Conservation (phyloP, 1,140 invertebrate genomes). For the Oreohelix idahoensis region DNA sequence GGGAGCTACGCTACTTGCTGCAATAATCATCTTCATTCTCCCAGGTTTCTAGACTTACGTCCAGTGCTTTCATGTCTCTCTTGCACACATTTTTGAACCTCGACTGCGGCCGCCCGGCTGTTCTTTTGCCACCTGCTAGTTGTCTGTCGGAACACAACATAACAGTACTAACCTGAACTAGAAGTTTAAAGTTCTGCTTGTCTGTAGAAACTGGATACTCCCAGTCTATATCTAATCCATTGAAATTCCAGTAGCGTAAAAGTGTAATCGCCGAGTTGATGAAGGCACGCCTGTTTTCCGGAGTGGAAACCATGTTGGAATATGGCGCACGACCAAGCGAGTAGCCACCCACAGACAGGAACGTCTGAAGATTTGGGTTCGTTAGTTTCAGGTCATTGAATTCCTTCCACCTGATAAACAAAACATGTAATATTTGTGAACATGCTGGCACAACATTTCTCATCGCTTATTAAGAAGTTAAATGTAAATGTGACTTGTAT, state of each 20-base stretch:
- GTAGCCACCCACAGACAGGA: conserved; percentile 95
- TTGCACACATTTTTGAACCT: no score
- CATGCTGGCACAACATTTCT: no score
- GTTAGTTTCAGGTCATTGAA: conserved; percentile 83
- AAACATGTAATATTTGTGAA: no score
- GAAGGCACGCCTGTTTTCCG: conserved; percentile 48
- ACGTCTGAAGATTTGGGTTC: conserved; percentile 91
- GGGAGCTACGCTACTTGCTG: no score
- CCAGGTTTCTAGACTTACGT: no score
- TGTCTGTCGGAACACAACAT: no score
- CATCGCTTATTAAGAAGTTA: no score
- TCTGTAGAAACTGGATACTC: conserved; percentile 93
- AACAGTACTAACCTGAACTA: conserved; percentile 80
- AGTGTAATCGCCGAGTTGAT: conserved; percentile 81
- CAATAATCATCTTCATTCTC: no score
- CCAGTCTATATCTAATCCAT: conserved; percentile 95
- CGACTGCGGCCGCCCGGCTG: no score
- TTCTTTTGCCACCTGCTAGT: no score
- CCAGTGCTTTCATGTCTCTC: no score
- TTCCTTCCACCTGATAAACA: conserved; percentile 16
- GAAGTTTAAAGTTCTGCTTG: conserved; percentile 88
- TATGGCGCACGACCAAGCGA: conserved; percentile 89
- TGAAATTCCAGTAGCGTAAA: conserved; percentile 91
- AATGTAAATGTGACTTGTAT: no score
- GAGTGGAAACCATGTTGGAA: conserved; percentile 48